A percentile compares a stretch with the other conserved stretches of the same genome.
Evolutionary conservation across 2,888 invertebrate genomes (phyloP).

Genomic region (Xylocampa areola): DNA sequence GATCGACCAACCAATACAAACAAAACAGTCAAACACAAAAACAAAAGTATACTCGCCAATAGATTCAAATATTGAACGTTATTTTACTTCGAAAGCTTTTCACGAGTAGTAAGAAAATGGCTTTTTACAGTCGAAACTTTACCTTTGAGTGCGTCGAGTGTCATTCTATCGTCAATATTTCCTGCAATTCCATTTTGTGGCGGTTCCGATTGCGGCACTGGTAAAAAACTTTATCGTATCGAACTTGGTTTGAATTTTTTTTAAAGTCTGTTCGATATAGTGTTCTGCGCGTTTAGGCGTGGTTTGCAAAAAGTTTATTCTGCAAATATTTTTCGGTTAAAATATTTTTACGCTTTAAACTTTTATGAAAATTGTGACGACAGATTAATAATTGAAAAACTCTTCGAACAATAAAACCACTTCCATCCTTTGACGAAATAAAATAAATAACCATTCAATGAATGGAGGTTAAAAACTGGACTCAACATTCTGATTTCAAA

Average conservation of each 20-base stretch:
- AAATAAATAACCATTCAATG: conserved; percentile 39
- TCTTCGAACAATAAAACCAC: conserved; percentile 12
- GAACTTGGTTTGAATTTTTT: conserved; percentile 42
- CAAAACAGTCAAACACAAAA: background rate
- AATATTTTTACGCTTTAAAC: background rate
- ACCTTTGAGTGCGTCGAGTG: conserved; percentile 66
- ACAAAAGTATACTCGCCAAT: conserved; percentile 25
- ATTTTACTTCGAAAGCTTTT: conserved; percentile 65
- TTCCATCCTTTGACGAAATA: conserved; percentile 15
- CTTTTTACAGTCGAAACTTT: conserved; percentile 72
- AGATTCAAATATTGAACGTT: conserved; percentile 57
- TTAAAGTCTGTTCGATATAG: conserved; percentile 44
- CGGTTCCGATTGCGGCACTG: conserved; percentile 49
- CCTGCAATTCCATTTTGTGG: conserved; percentile 63
- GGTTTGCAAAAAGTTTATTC: conserved; percentile 28
- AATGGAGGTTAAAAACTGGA: conserved; percentile 50
- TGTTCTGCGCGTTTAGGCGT: conserved; percentile 42
- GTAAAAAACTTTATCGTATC: conserved; percentile 57
- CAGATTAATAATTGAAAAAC: background rate
- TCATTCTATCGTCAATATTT: conserved; percentile 71
- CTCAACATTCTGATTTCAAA: conserved; percentile 50
- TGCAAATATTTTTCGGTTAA: background rate
- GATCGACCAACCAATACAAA: background rate
- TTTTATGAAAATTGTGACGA: background rate
- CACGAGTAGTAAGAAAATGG: conserved; percentile 67